Evolutionary conservation across 2,888 invertebrate species (phyloP), one percentile per base, ranked within the genome.

Genomic region (Phania funesta): DNA sequence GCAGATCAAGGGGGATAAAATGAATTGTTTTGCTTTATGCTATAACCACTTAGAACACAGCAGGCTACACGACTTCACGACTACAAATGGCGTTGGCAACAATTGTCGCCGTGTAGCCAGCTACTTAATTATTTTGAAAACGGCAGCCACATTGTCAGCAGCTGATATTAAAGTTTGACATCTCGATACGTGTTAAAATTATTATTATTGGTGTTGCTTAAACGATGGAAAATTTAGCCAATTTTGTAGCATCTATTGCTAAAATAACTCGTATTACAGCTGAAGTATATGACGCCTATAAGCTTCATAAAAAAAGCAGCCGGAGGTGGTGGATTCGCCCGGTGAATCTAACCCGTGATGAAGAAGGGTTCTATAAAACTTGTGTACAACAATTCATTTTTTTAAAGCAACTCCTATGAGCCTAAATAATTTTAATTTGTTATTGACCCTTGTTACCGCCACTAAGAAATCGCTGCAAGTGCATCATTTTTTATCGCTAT

Each of bases 301-400:
- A 41, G n/a, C 16, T 41, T 41, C n/a, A 41, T n/a, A 41, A 41
- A 41, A 41, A 4, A 52, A 58, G 38, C 16, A 71, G 20, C 11
- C 44, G 65, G 11, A 64, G 71, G 29, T 76, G 67, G 65, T 67
- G 81, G 67, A 58, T 74, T 64, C 73, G 65, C 2, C 74, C 62
- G 32, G 46, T 78, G n/a, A 82, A 78, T 32, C 18, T 73, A 11
- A 54, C 54, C 32, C 52, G 46, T 0, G 74, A 82, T 8, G 64
- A 68, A 26, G 46, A 64, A 18, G 65, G 68, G 8, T 82, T 78
- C 56, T 78, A 44, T 41, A 56, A 48, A 22, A 60, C 75, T 3
- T 76, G 76, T 18, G 54, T 52, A 7, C 11, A 46, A n/a, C 54
- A 70, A 38, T 32, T 77, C 81, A 71, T 68, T 80, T 82, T 54